A percentile compares a stretch with the other conserved stretches of the same genome.
These are phyloP conservation scores for Eilema griseolum DNA, from an alignment of 2,888 invertebrate species.

Conservation along the genomic window DNA sequence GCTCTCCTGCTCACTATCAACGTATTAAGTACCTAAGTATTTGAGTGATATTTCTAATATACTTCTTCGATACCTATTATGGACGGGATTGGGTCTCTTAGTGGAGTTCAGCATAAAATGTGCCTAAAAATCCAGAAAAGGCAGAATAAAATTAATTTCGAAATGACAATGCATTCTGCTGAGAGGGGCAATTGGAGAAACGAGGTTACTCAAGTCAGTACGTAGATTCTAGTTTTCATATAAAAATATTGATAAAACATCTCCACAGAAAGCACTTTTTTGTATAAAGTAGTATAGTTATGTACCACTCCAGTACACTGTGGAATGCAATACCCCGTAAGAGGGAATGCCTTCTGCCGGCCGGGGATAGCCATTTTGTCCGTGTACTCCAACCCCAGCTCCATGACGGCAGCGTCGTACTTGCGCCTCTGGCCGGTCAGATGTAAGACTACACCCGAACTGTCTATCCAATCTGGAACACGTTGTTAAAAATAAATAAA, in stretches of 20 bases:
- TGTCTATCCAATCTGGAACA: slow-evolving; percentile 92
- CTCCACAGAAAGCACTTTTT: not conserved
- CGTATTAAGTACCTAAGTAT: too few relatives aligned
- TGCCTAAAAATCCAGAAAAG: not conserved
- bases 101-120: too few relatives aligned
- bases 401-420: slow-evolving; percentile 98
- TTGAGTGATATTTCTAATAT: not conserved
- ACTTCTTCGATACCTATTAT: too few relatives aligned
- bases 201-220: not conserved
- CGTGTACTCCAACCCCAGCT: slow-evolving; percentile 98
- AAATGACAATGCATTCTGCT: not conserved
- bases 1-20: too few relatives aligned
- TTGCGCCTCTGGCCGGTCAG: slow-evolving; percentile 91
- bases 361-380: slow-evolving; percentile 99
- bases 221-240: not conserved
- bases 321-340: slow-evolving; percentile 96
- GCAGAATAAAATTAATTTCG: not conserved
- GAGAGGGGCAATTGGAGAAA: not conserved
- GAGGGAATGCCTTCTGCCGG: slow-evolving; percentile 90
- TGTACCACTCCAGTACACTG: slow-evolving; percentile 96
- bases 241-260: not conserved
- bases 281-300: slow-evolving; percentile 32
- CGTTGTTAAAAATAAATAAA: not conserved
- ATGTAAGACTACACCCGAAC: slow-evolving; percentile 95
- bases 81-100: too few relatives aligned